Evolutionary conservation across 2,797 vertebrate species (phyloP).

Genomic region (Squalus acanthias): DNA sequence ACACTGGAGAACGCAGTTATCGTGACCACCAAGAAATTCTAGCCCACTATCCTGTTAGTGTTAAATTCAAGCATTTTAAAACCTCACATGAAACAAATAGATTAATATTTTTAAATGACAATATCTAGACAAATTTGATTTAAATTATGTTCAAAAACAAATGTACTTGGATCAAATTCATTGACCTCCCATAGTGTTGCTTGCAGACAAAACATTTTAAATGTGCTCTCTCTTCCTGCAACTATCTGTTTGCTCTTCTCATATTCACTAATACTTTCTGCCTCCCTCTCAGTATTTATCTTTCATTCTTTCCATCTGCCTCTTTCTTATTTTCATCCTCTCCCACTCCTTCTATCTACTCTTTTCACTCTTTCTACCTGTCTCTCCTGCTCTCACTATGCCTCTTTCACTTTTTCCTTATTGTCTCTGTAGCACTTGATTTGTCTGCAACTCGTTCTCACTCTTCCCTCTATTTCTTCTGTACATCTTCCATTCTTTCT

Average conservation of each 20-base stretch:
- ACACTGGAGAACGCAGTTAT: neutral
- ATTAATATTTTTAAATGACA: neutral
- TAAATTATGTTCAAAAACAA: neutral
- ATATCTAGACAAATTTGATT: neutral
- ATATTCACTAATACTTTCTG: neutral
- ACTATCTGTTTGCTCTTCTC: neutral
- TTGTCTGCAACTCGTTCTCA: neutral
- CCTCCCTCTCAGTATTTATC: neutral
- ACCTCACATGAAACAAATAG: neutral
- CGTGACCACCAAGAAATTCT: neutral
- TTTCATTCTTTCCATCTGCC: neutral
- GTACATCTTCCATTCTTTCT: neutral
- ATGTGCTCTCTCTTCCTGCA: neutral
- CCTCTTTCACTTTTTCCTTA: neutral
- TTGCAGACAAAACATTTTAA: neutral
- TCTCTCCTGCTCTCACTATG: no score
- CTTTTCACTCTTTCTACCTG: neutral
- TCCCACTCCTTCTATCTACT: neutral
- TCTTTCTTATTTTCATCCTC: neutral
- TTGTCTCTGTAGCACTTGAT: no score
- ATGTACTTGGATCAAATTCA: neutral
- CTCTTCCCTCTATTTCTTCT: neutral
- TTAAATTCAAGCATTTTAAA: neutral
- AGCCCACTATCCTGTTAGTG: neutral
- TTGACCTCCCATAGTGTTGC: neutral